These are phyloP conservation scores for Hydrolagus colliei DNA, from an alignment of 2,797 vertebrate species.

Conservation along the genomic window DNA sequence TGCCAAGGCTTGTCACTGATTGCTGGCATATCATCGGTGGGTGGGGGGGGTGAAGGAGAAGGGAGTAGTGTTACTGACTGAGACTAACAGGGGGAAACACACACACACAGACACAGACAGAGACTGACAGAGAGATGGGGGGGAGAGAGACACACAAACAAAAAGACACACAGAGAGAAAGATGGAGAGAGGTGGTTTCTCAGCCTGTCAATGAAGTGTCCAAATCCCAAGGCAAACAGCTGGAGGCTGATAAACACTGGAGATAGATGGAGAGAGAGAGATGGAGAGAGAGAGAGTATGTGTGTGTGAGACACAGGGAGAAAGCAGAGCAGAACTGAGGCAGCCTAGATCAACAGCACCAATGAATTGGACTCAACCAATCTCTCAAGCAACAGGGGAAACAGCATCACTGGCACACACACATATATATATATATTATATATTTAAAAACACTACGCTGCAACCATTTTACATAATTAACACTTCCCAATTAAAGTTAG, in stretches of 20 bases:
- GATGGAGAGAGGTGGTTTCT: not conserved
- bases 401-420: not conserved
- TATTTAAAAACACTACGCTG: too few relatives aligned
- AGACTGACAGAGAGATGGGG: not conserved
- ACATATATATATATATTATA: too few relatives aligned
- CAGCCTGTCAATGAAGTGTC: not conserved
- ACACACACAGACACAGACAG: not conserved
- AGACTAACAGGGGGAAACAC: too few relatives aligned
- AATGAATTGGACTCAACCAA: slow-evolving; percentile 26
- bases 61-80: too few relatives aligned
- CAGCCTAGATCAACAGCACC: not conserved
- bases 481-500: too few relatives aligned
- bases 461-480: too few relatives aligned
- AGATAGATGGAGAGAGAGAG: not conserved
- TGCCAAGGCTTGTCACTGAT: not conserved
- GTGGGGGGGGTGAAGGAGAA: not conserved
- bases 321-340: not conserved
- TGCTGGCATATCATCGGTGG: not conserved
- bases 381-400: slow-evolving; percentile 17
- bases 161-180: too few relatives aligned
- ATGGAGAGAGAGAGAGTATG: not conserved
- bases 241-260: not conserved
- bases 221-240: not conserved
- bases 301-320: not conserved
- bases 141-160: too few relatives aligned